Base-by-base conservation (phyloP, 1,140 invertebrate species). In the Dolichoris vasculosae region DNA sequence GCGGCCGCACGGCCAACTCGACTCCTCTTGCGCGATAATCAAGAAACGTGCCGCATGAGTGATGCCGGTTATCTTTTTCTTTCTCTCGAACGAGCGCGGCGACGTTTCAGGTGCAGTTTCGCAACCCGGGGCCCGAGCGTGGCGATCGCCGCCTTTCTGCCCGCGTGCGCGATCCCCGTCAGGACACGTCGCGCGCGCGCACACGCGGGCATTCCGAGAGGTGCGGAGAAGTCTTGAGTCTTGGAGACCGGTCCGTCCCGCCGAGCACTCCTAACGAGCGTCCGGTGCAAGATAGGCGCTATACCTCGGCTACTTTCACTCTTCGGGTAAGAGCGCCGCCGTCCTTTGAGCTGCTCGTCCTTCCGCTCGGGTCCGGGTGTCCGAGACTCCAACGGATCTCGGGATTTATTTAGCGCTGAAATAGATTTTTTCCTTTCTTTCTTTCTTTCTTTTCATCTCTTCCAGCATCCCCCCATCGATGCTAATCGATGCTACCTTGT, bases 241-340 rank as follows among this genome's bases (percentile, higher is more conserved):
- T 71, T 67, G 67, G 83, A 46, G 76, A 84, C 82, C 75, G 76
- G 76, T 79, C 81, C n/a, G n/a, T 73, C 32, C 79, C 64, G 51
- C 59, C 48, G 51, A 38, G 32, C 35, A 43, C 38, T 64, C 76
- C 83, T 77, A 67, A 48, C 17, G 64, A 63, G 76, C 83, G 40
- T 17, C 59, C 35, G 83, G 43, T 67, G 81, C 81, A 55, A 79
- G 75, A 79, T 90, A 88, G 87, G 85, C 81, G 75, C 64, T n/a
- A n/a, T n/a, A 43, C 23, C 55, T 11, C 35, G 55, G 48, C 83
- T 86, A 88, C 89, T 89, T 89, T 89, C 88, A 89, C 88, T 89
- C 87, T 73, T 83, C 67, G 55, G 9, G 15, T 51, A 8, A n/a
- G 73, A 48, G 73, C 26, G 9, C 32, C 30, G 9, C 32, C 67